Conservation (phyloP, 2,888 invertebrate species). For the Galerucella calmariensis region DNA sequence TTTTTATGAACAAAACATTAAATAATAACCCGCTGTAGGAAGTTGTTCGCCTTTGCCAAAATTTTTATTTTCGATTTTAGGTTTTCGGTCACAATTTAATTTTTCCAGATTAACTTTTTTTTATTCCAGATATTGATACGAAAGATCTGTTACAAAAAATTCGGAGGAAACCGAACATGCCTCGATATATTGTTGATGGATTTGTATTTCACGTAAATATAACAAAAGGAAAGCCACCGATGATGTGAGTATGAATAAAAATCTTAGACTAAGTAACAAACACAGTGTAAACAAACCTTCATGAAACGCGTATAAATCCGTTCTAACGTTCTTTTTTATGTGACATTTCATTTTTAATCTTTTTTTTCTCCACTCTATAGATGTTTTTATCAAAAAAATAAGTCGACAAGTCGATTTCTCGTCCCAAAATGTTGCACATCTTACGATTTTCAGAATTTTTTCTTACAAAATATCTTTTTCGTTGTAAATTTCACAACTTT, state of each 20-base stretch:
- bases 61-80: neutral
- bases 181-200: constrained; percentile 63
- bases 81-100: constrained; percentile 1
- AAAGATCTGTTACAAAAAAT: constrained; percentile 47
- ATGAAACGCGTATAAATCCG: no score
- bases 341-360: no score
- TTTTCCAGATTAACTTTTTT: constrained; percentile 23
- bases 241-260: constrained; percentile 58
- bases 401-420: no score
- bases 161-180: constrained; percentile 60
- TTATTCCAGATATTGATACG: constrained; percentile 49
- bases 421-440: no score
- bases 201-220: constrained; percentile 64
- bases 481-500: no score
- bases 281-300: neutral
- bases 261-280: neutral
- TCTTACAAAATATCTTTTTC: no score
- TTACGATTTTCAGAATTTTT: no score
- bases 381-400: no score
- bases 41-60: neutral
- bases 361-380: no score
- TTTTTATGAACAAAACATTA: no score
- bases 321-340: no score
- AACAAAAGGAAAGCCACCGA: constrained; percentile 61
- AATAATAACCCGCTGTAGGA: neutral